Evolutionary conservation across 1,140 invertebrate species (phyloP).

Genomic region (Pseudomyrmex flavicornis): DNA sequence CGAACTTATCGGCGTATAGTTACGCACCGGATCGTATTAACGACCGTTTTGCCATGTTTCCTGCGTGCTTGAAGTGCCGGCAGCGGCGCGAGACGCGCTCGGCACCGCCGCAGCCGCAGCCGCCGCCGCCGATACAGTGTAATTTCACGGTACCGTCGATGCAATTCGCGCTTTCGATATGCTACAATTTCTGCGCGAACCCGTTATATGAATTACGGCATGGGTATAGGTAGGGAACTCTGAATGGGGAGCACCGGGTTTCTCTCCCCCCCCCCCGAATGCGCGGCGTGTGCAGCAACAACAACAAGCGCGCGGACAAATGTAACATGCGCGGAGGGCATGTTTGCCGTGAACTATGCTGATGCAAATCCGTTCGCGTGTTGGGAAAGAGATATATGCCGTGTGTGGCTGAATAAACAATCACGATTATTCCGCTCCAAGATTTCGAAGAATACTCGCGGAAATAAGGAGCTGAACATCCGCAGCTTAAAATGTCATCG

Average conservation of each 20-base stretch:
- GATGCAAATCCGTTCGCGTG: conserved; percentile 24
- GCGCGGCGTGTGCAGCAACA: conserved; percentile 5
- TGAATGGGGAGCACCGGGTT: conserved; percentile 29
- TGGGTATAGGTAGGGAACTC: conserved; percentile 45
- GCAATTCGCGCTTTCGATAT: conserved; percentile 66
- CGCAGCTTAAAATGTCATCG: no score
- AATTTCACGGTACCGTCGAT: conserved; percentile 65
- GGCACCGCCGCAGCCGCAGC: conserved; percentile 21
- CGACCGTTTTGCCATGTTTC: conserved; percentile 63
- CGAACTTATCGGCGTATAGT: conserved; percentile 27
- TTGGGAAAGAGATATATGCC: background rate
- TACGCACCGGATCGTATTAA: conserved; percentile 62
- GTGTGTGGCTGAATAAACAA: conserved; percentile 15
- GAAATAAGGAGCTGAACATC: no score
- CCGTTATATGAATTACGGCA: conserved; percentile 46
- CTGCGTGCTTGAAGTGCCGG: conserved; percentile 53
- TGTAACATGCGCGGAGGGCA: conserved; percentile 72
- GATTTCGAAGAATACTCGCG: no score
- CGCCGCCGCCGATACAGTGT: conserved; percentile 50
- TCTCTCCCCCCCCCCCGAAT: conserved; percentile 29
- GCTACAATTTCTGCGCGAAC: conserved; percentile 64
- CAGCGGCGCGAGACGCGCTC: conserved; percentile 52
- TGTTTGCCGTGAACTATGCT: conserved; percentile 29
- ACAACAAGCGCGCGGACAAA: conserved; percentile 61
- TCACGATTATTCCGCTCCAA: background rate